phyloP scores from a whole-genome alignment of 1,140 invertebrate species.

The Aphaenogaster rudis region DNA sequence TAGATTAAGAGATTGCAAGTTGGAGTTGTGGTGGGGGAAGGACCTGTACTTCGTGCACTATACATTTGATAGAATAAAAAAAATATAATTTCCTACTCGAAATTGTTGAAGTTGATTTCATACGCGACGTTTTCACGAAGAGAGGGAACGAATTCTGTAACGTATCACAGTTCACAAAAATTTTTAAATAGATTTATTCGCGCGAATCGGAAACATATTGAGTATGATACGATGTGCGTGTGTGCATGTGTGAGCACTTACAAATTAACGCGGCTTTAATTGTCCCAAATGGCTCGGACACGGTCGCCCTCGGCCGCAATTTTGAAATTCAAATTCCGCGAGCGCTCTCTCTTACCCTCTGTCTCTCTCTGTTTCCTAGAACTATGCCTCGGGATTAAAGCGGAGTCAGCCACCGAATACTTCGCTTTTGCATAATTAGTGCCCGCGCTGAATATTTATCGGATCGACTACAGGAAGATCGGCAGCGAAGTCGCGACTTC shows the following conservation, averaged over 20 bases:
- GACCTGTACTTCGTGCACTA: background rate
- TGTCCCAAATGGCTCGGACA: conserved; percentile 58
- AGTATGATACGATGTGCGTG: background rate
- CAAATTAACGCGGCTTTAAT: conserved; percentile 62
- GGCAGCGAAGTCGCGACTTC: conserved; percentile 46
- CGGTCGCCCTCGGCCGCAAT: conserved; percentile 18
- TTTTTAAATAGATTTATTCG: background rate
- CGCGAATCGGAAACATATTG: background rate
- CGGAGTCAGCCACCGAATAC: conserved; percentile 55
- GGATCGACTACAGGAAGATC: background rate
- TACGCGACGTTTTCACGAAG: background rate
- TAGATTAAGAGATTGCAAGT: too few species aligned
- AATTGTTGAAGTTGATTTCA: conserved; percentile 4
- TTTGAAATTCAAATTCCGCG: conserved; percentile 67
- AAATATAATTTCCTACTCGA: background rate
- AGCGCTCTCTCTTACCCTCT: background rate
- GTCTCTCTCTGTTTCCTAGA: background rate
- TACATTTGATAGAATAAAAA: background rate
- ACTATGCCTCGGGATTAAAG: conserved; percentile 53
- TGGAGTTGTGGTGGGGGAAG: too few species aligned
- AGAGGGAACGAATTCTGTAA: background rate
- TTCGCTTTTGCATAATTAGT: conserved; percentile 69
- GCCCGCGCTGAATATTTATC: conserved; percentile 63
- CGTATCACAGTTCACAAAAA: background rate
- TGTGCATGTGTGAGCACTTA: background rate